Conservation (phyloP, 2,888 invertebrate species). For the Scaptomyza tumidula region DNA sequence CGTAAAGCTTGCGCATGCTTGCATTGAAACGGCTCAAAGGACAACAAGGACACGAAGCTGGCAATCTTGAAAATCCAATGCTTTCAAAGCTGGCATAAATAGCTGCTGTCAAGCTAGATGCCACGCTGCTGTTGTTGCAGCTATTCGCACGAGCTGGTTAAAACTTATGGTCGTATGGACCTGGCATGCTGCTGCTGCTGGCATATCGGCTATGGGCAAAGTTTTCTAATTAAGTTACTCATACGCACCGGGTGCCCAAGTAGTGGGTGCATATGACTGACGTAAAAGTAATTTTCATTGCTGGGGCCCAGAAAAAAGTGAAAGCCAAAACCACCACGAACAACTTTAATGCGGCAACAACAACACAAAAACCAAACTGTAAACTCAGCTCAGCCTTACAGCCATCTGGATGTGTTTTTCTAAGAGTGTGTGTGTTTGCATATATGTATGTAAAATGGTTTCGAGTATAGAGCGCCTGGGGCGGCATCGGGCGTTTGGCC, state of each 20-base stretch:
- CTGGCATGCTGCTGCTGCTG: conserved; percentile 12
- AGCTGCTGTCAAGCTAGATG: conserved; percentile 28
- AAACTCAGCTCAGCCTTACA: conserved; percentile 51
- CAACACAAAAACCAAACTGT: conserved; percentile 70
- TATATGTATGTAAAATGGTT: conserved; percentile 9
- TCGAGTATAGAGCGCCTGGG: conserved; percentile 41
- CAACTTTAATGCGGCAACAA: conserved; percentile 59
- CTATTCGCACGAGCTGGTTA: conserved; percentile 53
- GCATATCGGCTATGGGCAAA: conserved; percentile 64
- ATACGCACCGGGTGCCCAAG: conserved; percentile 72
- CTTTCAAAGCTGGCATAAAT: conserved; percentile 46
- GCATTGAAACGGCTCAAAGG: conserved; percentile 20
- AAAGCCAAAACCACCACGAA: conserved; percentile 55
- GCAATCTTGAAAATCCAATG: conserved; percentile 49
- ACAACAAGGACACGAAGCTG: conserved; percentile 12
- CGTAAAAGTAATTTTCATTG: conserved; percentile 78
- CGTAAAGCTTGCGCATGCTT: conserved; percentile 13
- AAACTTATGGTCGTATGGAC: conserved; percentile 45
- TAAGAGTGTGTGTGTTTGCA: neutral
- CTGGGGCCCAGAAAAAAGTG: conserved; percentile 45
- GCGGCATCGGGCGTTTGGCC: conserved; percentile 68
- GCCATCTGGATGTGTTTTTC: neutral
- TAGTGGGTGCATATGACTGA: conserved; percentile 72
- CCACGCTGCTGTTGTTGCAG: conserved; percentile 15
- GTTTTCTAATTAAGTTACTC: conserved; percentile 80